phyloP scores from a whole-genome alignment of 2,888 invertebrate genomes.

The Graphium colonna region DNA sequence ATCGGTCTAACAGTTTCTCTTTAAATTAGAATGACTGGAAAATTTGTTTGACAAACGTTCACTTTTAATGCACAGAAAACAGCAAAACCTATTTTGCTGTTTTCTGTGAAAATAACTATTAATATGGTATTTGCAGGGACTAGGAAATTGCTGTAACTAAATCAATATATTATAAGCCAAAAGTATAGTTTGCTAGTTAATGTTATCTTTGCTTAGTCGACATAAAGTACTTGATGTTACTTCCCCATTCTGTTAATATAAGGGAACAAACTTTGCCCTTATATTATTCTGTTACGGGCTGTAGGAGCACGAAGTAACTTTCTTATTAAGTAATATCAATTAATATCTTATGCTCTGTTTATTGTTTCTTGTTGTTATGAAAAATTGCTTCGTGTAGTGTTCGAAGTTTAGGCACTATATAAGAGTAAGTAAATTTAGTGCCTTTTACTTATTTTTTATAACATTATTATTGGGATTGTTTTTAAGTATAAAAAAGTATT shows the following conservation, averaged over 20 bases:
- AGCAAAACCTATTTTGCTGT: too few species aligned
- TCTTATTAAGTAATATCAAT: neutral
- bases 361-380: neutral
- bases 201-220: constrained; percentile 1
- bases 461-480: too few species aligned
- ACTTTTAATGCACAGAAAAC: too few species aligned
- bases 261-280: neutral
- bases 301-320: neutral
- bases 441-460: neutral
- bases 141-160: neutral
- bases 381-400: neutral
- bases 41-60: too few species aligned
- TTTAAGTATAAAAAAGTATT: too few species aligned
- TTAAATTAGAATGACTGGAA: too few species aligned
- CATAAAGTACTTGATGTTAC: neutral
- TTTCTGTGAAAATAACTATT: too few species aligned
- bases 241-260: constrained; percentile 5
- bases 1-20: too few species aligned
- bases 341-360: neutral
- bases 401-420: neutral
- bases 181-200: neutral
- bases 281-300: neutral
- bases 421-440: too few species aligned
- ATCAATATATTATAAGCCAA: neutral
- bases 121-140: too few species aligned